A percentile compares a stretch with the other conserved stretches of the same genome.
Evolutionary conservation across 1,140 invertebrate genomes (phyloP).

Genomic region (Heliconius hermathena): DNA sequence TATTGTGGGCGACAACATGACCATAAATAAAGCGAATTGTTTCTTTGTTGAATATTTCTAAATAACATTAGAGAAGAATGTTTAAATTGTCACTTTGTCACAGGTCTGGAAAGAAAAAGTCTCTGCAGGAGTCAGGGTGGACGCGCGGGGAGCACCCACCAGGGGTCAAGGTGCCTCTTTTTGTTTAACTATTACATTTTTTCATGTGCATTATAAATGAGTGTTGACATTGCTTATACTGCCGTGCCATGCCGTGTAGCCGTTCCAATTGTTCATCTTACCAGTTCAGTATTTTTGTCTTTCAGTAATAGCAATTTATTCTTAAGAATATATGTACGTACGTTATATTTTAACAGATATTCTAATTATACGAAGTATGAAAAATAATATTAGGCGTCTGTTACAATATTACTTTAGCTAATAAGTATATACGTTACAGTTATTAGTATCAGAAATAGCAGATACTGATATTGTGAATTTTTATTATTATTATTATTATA

Average conservation of each 20-base stretch:
- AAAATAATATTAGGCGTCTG: not conserved
- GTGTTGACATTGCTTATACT: conserved; percentile 37
- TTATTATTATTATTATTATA: too few relatives aligned
- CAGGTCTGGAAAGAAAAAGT: conserved; percentile 54
- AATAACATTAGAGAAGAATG: conserved; percentile 77
- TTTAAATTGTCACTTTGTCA: conserved; percentile 78
- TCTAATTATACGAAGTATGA: too few relatives aligned
- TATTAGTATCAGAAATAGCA: too few relatives aligned
- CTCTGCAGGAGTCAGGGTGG: conserved; percentile 56
- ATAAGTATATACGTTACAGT: too few relatives aligned
- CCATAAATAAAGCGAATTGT: conserved; percentile 77
- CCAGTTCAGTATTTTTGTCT: not conserved
- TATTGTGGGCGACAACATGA: conserved; percentile 66
- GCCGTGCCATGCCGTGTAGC: not conserved
- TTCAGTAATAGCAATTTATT: not conserved
- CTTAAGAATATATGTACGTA: too few relatives aligned
- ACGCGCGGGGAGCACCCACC: conserved; percentile 52
- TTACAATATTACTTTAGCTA: not conserved
- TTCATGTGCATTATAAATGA: conserved; percentile 38
- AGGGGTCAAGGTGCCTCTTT: conserved; percentile 47
- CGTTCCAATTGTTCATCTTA: not conserved
- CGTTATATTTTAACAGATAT: too few relatives aligned
- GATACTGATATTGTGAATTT: too few relatives aligned
- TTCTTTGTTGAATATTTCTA: conserved; percentile 69
- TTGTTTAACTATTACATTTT: conserved; percentile 41